Percentiles rank a stretch among this genome's conserved stretches.
These are phyloP conservation scores for Pica pica DNA, from an alignment of 2,113 vertebrate genomes.

Conservation along the genomic window DNA sequence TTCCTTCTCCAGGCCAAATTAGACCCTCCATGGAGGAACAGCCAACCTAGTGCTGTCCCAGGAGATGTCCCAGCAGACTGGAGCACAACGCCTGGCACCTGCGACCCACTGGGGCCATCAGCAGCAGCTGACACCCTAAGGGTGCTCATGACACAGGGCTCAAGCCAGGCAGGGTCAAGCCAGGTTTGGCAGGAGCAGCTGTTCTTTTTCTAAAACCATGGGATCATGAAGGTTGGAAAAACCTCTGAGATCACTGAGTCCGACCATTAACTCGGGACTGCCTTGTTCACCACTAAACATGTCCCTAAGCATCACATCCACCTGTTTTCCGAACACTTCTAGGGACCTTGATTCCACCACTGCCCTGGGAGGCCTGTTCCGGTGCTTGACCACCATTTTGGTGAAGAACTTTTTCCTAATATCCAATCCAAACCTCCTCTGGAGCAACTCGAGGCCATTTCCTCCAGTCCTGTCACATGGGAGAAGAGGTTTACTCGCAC, in stretches of 20 bases:
- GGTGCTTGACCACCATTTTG: fast-evolving
- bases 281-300: not conserved
- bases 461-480: not conserved
- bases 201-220: not conserved
- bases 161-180: not conserved
- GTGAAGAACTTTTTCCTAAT: not conserved
- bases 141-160: fast-evolving
- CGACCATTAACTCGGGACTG: too few relatives aligned
- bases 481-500: not conserved
- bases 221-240: not conserved
- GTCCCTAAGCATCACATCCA: not conserved
- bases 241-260: not conserved
- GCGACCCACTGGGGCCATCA: too few relatives aligned
- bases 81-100: not conserved
- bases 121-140: not conserved
- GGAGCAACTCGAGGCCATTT: not conserved
- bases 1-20: not conserved
- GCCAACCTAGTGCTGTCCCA: not conserved
- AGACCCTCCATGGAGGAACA: not conserved
- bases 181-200: not conserved
- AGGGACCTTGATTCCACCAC: not conserved
- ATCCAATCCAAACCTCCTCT: not conserved
- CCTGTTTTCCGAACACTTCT: not conserved
- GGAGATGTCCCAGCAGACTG: not conserved
- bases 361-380: not conserved